A percentile compares a stretch with the other conserved stretches of the same genome.
phyloP scores from a whole-genome alignment of 2,797 vertebrate genomes.

The Smutsia gigantea region DNA sequence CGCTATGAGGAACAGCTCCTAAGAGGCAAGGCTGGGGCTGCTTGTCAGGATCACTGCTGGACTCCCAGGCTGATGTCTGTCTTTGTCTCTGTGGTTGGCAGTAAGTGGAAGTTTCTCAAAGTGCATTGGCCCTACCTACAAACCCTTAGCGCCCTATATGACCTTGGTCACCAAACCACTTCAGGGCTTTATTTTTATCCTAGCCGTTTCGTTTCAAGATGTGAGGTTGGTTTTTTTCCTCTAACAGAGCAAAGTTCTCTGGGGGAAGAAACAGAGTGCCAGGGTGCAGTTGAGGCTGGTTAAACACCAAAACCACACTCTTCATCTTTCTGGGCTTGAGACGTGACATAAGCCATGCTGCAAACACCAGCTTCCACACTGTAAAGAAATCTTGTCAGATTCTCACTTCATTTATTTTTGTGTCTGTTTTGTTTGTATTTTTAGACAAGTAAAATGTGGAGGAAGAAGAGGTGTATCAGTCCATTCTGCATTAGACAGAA shows the following conservation, averaged over 20 bases:
- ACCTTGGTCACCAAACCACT: slow-evolving; percentile 91
- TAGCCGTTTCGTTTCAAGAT: slow-evolving; percentile 81
- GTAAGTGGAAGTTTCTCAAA: slow-evolving; percentile 71
- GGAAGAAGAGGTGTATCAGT: slow-evolving; percentile 25
- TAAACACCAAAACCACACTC: slow-evolving; percentile 94
- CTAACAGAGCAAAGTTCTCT: slow-evolving; percentile 81
- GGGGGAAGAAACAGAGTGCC: slow-evolving; percentile 94
- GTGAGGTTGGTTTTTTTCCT: slow-evolving; percentile 91
- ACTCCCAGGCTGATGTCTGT: slow-evolving; percentile 38
- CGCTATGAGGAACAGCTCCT: background rate
- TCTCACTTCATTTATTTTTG: slow-evolving; percentile 53
- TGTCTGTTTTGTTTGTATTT: slow-evolving; percentile 52
- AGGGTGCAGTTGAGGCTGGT: slow-evolving; percentile 94
- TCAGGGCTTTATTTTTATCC: slow-evolving; percentile 86
- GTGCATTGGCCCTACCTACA: slow-evolving; percentile 74
- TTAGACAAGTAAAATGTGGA: slow-evolving; percentile 44
- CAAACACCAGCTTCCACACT: slow-evolving; percentile 72
- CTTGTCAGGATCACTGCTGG: slow-evolving; percentile 41
- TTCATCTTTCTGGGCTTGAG: slow-evolving; percentile 89
- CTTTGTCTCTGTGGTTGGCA: slow-evolving; percentile 81
- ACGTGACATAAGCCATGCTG: slow-evolving; percentile 94
- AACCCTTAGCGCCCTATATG: slow-evolving; percentile 69
- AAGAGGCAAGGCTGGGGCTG: background rate
- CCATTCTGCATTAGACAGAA: background rate
- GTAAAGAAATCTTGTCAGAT: slow-evolving; percentile 72